A percentile compares a stretch with the other conserved stretches of the same genome.
Evolutionary conservation across 1,140 invertebrate species (phyloP).

Genomic region (Proctacanthus coquilletti): DNA sequence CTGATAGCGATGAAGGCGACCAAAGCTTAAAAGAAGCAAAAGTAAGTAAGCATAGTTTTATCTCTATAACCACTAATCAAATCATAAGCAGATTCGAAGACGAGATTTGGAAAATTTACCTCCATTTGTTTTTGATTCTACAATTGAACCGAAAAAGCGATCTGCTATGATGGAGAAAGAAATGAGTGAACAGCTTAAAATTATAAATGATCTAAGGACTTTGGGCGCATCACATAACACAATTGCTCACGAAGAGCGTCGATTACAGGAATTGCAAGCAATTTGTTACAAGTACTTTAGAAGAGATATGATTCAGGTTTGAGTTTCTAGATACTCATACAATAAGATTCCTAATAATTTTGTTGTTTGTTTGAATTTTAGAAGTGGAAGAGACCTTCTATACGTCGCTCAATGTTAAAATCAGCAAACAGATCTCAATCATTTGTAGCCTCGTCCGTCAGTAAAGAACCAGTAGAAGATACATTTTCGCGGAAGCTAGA

Average conservation of each 20-base stretch:
- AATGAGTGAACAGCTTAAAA: conserved; percentile 91
- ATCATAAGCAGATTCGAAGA: background rate
- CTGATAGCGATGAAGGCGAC: conserved; percentile 65
- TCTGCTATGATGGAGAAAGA: conserved; percentile 91
- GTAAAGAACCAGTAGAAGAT: background rate
- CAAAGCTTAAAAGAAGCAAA: conserved; percentile 33
- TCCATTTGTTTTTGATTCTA: conserved; percentile 71
- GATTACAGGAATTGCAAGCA: conserved; percentile 80
- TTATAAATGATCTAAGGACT: conserved; percentile 80
- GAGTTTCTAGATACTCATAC: background rate
- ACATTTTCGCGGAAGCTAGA: conserved; percentile 17
- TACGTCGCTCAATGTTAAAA: conserved; percentile 21
- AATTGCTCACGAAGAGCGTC: conserved; percentile 78
- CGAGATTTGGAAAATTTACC: conserved; percentile 58
- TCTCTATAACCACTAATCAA: background rate
- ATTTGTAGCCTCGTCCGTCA: conserved; percentile 10
- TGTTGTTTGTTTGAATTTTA: conserved; percentile 6
- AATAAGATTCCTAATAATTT: background rate
- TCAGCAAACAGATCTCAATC: conserved; percentile 23
- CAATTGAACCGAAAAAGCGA: conserved; percentile 72
- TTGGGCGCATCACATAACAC: conserved; percentile 81
- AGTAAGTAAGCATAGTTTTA: too few species aligned
- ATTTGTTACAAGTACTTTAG: conserved; percentile 80
- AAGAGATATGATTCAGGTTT: conserved; percentile 32
- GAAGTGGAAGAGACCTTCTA: conserved; percentile 24